phyloP scores from a whole-genome alignment of 1,140 invertebrate species.

The Nebria ingens region DNA sequence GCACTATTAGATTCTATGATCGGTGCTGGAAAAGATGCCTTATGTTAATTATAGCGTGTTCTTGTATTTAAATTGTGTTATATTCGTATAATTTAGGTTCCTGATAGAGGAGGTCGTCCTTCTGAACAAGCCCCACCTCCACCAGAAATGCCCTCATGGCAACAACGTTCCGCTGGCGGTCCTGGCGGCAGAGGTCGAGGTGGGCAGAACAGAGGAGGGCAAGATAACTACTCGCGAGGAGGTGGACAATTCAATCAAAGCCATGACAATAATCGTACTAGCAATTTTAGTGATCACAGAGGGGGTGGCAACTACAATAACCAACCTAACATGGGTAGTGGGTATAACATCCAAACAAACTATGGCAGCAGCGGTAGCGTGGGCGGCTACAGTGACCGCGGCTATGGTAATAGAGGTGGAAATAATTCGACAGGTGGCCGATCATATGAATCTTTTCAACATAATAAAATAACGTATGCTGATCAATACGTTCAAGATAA shows the following conservation, averaged over 20 bases:
- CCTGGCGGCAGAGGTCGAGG: conserved; percentile 22
- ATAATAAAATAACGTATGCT: conserved; percentile 27
- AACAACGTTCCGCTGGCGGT: conserved; percentile 42
- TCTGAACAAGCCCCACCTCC: conserved; percentile 82
- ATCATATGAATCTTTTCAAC: conserved; percentile 32
- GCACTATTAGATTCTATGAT: background rate
- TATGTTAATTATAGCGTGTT: conserved; percentile 8
- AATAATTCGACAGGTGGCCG: conserved; percentile 24
- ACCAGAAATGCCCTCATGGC: conserved; percentile 92
- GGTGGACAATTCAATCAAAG: conserved; percentile 13
- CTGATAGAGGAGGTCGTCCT: conserved; percentile 81
- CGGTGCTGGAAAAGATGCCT: background rate
- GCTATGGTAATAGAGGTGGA: conserved; percentile 12
- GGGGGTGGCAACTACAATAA: conserved; percentile 14
- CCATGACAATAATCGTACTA: conserved; percentile 18
- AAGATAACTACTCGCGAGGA: conserved; percentile 16
- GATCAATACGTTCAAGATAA: conserved; percentile 33
- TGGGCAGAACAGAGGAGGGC: conserved; percentile 14
- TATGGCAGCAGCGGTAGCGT: too few relatives aligned
- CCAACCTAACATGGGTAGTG: background rate
- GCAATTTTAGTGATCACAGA: conserved; percentile 17
- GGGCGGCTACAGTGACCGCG: conserved; percentile 20
- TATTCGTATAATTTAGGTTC: conserved; percentile 46
- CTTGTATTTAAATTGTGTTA: conserved; percentile 13
- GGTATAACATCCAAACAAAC: background rate